A percentile compares a stretch with the other conserved stretches of the same genome.
Evolutionary conservation across 2,888 invertebrate species (phyloP).

Genomic region (Leptothorax acervorum): DNA sequence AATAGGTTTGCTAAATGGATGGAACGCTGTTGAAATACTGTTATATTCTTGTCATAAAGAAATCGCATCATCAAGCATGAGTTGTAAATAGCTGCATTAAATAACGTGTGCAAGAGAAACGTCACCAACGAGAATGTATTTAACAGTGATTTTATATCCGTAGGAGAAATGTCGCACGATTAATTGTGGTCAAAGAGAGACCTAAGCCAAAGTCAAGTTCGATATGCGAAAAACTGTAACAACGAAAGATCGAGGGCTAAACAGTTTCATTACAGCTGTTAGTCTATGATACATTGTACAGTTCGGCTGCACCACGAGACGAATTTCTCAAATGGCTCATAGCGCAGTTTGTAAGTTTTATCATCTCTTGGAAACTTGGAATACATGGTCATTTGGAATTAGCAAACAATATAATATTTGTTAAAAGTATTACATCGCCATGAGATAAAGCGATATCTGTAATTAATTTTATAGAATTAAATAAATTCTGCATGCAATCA

Average conservation of each 20-base stretch:
- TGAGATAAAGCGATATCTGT: conserved; percentile 74
- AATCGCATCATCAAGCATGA: conserved; percentile 24
- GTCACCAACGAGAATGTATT: neutral
- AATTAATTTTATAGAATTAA: conserved; percentile 83
- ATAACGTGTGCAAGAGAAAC: neutral
- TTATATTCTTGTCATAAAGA: conserved; percentile 23
- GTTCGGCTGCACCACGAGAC: conserved; percentile 80
- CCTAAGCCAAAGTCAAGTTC: neutral
- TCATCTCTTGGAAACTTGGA: conserved; percentile 63
- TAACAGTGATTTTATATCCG: neutral
- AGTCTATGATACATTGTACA: conserved; percentile 68
- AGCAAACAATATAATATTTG: conserved; percentile 59
- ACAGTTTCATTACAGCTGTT: neutral
- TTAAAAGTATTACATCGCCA: conserved; percentile 62
- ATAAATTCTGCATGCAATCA: conserved; percentile 82
- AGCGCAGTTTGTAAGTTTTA: conserved; percentile 70
- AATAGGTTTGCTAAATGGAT: conserved; percentile 8
- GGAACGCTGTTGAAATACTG: neutral
- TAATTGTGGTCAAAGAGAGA: neutral
- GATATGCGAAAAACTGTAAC: conserved; percentile 6
- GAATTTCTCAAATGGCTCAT: conserved; percentile 74
- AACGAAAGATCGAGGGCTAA: neutral
- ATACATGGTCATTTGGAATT: conserved; percentile 72
- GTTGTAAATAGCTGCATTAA: conserved; percentile 41
- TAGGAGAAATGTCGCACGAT: neutral